Conservation (phyloP, 1,140 invertebrate species). For the Hylaeus anthracinus region DNA sequence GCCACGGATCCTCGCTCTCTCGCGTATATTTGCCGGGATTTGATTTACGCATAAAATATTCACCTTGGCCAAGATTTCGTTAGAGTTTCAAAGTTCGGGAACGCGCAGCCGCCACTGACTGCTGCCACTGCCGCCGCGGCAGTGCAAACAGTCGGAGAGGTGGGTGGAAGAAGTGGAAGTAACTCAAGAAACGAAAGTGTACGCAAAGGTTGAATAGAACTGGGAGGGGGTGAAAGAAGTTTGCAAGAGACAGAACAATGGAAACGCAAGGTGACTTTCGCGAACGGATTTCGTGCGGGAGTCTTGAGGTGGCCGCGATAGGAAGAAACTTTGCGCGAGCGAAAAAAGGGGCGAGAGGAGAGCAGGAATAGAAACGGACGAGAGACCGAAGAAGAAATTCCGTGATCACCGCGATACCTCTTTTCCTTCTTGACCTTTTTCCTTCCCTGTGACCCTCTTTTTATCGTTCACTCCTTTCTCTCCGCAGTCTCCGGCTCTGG, state of each 20-base stretch:
- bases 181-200: conserved; percentile 45
- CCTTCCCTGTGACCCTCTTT: conserved; percentile 13
- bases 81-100: conserved; percentile 69
- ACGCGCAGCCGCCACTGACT: conserved; percentile 46
- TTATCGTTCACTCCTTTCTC: background rate
- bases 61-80: conserved; percentile 71
- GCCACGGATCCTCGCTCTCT: conserved; percentile 67
- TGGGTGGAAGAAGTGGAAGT: conserved; percentile 34
- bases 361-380: conserved; percentile 21
- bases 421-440: conserved; percentile 13
- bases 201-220: conserved; percentile 28
- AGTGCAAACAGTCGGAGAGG: conserved; percentile 41
- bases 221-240: conserved; percentile 38
- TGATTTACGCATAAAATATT: conserved; percentile 76
- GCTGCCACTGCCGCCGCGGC: conserved; percentile 6
- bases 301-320: conserved; percentile 44
- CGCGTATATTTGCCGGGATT: conserved; percentile 63
- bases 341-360: conserved; percentile 46
- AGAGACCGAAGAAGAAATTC: conserved; percentile 59
- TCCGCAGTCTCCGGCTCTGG: conserved; percentile 6
- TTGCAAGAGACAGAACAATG: conserved; percentile 43
- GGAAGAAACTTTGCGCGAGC: conserved; percentile 55
- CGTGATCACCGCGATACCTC: conserved; percentile 24
- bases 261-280: conserved; percentile 44
- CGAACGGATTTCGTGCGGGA: conserved; percentile 30